A percentile compares a stretch with the other conserved stretches of the same genome.
These are phyloP conservation scores for Pogonognathellus flavescens DNA, from an alignment of 1,140 invertebrate species.

Conservation along the genomic window DNA sequence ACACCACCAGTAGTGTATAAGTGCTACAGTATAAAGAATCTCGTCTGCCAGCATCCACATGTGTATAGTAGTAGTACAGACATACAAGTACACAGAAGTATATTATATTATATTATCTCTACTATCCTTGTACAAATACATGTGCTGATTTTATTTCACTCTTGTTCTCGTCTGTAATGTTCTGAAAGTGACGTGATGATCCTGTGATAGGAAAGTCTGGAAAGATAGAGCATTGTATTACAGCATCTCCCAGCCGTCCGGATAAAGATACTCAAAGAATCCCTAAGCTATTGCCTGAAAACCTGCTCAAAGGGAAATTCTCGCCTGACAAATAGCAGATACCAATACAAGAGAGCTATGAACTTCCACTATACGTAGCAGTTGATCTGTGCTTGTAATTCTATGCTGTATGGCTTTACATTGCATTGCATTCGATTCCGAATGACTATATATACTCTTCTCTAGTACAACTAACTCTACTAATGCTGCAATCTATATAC, in stretches of 20 bases:
- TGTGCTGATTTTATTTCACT: conserved; percentile 42
- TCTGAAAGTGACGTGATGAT: conserved; percentile 36
- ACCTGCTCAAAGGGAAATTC: conserved; percentile 20
- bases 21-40: no score
- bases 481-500: no score
- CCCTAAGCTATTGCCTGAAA: conserved; percentile 30
- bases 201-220: conserved; percentile 44
- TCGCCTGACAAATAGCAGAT: not conserved
- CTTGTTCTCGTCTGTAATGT: conserved; percentile 24
- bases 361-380: conserved; percentile 8
- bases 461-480: not conserved
- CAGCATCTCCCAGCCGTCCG: conserved; percentile 19
- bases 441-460: no score
- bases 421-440: not conserved
- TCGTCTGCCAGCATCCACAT: not conserved
- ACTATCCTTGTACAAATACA: not conserved
- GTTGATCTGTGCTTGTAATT: conserved; percentile 35
- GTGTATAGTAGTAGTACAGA: not conserved
- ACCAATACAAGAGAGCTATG: no score
- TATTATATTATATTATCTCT: no score
- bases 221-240: conserved; percentile 40
- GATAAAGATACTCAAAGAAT: conserved; percentile 43
- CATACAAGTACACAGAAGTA: no score
- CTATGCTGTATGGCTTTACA: not conserved
- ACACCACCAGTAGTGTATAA: no score